Percentiles rank a stretch among this genome's conserved stretches.
Conservation (phyloP, 2,888 invertebrate species). For the Psylliodes chrysocephalus region DNA sequence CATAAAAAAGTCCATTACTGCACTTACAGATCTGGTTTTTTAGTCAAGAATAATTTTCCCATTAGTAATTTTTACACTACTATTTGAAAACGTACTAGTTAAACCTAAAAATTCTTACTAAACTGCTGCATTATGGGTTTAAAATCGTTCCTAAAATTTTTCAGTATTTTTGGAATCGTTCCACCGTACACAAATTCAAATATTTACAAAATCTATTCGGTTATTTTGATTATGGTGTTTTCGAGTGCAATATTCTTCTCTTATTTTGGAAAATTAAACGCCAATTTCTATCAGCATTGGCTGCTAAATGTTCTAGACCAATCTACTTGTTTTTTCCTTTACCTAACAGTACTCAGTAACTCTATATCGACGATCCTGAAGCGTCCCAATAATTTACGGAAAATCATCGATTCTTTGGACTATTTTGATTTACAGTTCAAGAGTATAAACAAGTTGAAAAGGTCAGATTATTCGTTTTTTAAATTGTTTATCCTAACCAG, state of each 20-base stretch:
- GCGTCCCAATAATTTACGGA: background rate
- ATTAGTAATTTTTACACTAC: background rate
- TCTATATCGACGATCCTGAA: background rate
- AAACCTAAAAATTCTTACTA: background rate
- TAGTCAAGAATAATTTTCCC: background rate
- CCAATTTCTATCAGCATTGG: background rate
- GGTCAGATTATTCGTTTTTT: background rate
- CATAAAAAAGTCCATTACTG: background rate
- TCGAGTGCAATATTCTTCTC: background rate
- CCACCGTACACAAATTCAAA: background rate
- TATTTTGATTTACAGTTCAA: slow-evolving; percentile 1
- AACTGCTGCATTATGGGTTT: background rate
- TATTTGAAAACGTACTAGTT: background rate
- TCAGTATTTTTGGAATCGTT: background rate
- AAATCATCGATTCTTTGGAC: background rate
- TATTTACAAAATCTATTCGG: background rate
- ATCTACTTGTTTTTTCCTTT: slow-evolving; percentile 16
- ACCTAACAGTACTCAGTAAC: slow-evolving; percentile 8
- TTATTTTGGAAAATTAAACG: slow-evolving; percentile 9
- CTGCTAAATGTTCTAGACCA: slow-evolving; percentile 13
- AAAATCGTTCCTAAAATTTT: background rate
- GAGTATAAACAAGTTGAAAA: background rate
- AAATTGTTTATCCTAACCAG: background rate
- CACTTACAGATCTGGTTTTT: background rate
- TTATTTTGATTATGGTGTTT: background rate